Evolutionary conservation across 2,888 invertebrate genomes (phyloP).

Genomic region (Alloscopus bannaensis): DNA sequence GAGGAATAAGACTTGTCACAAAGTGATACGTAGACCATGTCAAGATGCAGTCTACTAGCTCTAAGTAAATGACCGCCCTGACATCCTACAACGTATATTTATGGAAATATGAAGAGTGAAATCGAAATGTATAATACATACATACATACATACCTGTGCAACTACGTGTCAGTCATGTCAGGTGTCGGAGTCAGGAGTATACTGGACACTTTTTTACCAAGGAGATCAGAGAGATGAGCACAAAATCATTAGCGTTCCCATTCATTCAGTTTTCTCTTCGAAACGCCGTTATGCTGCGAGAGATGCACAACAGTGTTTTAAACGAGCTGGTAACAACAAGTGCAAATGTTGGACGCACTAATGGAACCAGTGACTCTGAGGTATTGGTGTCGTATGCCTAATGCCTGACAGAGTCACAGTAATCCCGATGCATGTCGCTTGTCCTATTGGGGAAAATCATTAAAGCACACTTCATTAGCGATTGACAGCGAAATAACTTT

Average conservation of each 20-base stretch:
- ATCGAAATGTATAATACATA: no score
- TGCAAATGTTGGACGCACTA: conserved; percentile 23
- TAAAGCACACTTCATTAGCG: conserved; percentile 45
- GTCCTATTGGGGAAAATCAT: no score
- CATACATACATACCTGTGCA: background rate
- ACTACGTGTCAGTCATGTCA: background rate
- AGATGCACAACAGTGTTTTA: background rate
- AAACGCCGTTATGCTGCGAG: conserved; percentile 27
- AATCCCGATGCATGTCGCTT: no score
- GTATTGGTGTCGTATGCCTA: no score
- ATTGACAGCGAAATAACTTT: conserved; percentile 58
- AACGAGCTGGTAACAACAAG: conserved; percentile 37
- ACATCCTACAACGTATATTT: background rate
- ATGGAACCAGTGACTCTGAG: no score
- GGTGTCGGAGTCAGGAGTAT: background rate
- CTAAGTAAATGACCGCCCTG: no score
- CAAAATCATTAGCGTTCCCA: conserved; percentile 18
- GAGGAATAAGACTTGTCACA: no score
- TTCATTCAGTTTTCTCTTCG: conserved; percentile 25
- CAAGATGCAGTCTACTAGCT: no score
- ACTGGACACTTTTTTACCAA: conserved; percentile 23
- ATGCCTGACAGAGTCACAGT: no score
- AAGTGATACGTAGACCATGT: no score
- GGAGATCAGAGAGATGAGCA: no score
- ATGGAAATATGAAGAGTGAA: background rate